Evolutionary conservation across 2,888 invertebrate genomes (phyloP), one percentile per base, ranked within the genome.

Genomic region (Lypha dubia): DNA sequence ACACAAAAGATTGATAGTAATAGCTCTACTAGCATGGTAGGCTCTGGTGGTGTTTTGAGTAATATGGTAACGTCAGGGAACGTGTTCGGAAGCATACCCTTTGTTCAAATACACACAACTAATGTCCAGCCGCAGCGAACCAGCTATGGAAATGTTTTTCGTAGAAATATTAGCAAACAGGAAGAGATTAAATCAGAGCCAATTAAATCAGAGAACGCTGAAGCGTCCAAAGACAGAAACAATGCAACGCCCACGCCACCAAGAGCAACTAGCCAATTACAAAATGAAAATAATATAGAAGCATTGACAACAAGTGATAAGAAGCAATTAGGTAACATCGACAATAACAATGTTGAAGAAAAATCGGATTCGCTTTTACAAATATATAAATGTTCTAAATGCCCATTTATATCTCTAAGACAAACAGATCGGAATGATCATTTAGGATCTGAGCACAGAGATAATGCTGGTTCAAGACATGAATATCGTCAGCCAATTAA

Each of bases 101-200:
- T 91, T 85, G 91, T 91, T 9, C 92, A 91, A 86, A 91, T 91
- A 41, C 91, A 91, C 51, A 91, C 91, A 0, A 91, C 91, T 5
- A 88, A 92, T 83, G 86, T 91, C 24, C 90, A 90, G 73, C 90
- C 90, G 38, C 89, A 89, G 32, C 88, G 88, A 7, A 89, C 88
- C 17, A 90, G 89, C 65, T 91, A 90, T 83, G 89, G 89, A 51
- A 91, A 90, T 83, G 89, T 89, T 9, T 91, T 90, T 63, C 89
- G 90, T 8, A 89, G 90, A 5, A 89, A 88, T 44, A 89, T 86
- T 9, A 86, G 65, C 22, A 89, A 86, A 53, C 88, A 88, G 13
- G 90, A 90, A 49, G 91, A 92, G 86, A 92, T 92, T n/a, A 92
- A 92, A 86, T 91, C 92, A 0, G 92, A 92, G 68, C 90, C 91